Evolutionary conservation across 2,888 invertebrate genomes (phyloP), one percentile per base, ranked within the genome.

Genomic region (Crossocerus cetratus): DNA sequence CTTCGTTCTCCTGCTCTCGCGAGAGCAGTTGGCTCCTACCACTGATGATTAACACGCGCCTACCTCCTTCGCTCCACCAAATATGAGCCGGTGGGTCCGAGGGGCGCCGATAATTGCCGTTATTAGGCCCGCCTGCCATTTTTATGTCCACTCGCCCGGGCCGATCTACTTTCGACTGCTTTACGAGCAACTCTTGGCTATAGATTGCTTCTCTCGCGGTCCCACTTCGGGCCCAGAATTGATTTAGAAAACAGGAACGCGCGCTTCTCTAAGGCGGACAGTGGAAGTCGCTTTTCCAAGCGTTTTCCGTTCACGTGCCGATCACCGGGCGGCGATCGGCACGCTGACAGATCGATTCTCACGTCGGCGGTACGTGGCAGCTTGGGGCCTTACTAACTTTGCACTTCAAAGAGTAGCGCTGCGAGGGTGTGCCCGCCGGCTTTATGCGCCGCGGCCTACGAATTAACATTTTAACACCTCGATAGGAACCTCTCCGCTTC

Each of bases 391-490:
- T 59, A 55, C 61, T 63, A 61, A 54, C 56, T 56, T 13, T n/a
- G 22, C 60, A 60, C 60, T 54, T 66, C 64, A 63, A 69, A 58
- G 55, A 59, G 45, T 65, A 18, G 58, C 55, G 71, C 21, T 23
- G 44, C 22, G 62, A 56, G 32, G 60, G 59, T 57, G 70, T 74
- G 58, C 55, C 67, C 69, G 32, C 23, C 45, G 45, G 42, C 57
- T 22, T 32, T 32, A 32, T 32, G 32, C 32, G 32, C 32, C 32
- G 32, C 61, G 56, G 58, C 69, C 71, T 72, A 32, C 43, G 78
- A 82, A 86, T 86, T 85, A 86, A 86, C 83, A 84, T 86, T 87
- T 86, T 86, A 85, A 85, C 87, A 86, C 86, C 83, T 77, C 32
- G 32, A 32, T 32, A 32, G 32, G 32, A 32, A 32, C 32, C 65